Conservation (phyloP, 2,797 vertebrate species). For the Lophotriccus pileatus region DNA sequence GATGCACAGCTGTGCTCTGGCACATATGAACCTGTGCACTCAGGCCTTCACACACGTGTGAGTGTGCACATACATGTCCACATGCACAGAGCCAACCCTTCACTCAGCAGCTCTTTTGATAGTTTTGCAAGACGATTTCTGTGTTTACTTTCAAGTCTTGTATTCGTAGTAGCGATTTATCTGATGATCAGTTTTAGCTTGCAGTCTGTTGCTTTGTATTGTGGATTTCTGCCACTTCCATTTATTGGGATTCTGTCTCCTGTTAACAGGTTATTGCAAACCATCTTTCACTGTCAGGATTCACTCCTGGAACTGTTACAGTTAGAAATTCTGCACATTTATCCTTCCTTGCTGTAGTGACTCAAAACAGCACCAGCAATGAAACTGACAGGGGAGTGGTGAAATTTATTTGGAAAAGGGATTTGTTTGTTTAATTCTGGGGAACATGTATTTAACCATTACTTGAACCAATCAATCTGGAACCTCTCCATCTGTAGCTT, state of each 20-base stretch:
- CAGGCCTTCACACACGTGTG: rapidly evolving
- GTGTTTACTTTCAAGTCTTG: not conserved
- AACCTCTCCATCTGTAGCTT: not conserved
- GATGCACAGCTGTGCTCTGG: rapidly evolving
- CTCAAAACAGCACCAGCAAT: not conserved
- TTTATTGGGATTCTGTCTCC: slow-evolving; percentile 24
- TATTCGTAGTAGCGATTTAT: not conserved
- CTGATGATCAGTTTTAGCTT: slow-evolving; percentile 1
- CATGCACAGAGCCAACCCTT: not conserved
- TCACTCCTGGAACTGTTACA: not conserved
- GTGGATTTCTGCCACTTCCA: slow-evolving; percentile 24
- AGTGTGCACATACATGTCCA: no score
- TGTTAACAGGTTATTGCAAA: not conserved
- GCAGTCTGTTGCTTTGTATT: not conserved
- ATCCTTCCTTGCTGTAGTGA: not conserved
- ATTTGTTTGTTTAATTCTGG: slow-evolving; percentile 13
- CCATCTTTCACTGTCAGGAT: slow-evolving; percentile 20
- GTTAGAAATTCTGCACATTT: not conserved
- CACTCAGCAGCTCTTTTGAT: not conserved
- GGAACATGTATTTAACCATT: not conserved
- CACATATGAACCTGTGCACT: not conserved
- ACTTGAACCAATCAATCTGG: not conserved
- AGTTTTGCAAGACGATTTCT: not conserved
- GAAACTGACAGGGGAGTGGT: not conserved
- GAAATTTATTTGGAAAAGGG: not conserved